Conservation (phyloP, 2,888 invertebrate species). For the Tetragnatha montana region DNA sequence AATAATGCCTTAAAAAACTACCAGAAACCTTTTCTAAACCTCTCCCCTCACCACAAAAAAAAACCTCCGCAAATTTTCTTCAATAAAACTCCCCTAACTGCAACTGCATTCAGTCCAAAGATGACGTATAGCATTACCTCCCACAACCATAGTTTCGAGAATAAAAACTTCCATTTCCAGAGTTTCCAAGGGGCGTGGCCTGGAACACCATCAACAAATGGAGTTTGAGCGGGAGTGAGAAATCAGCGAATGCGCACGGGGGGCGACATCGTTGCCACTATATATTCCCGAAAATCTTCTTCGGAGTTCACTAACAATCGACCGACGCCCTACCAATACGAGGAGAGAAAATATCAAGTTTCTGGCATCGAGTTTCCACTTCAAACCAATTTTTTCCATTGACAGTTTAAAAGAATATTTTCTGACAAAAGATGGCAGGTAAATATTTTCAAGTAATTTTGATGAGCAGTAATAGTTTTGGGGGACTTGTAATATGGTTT, state of each 20-base stretch:
- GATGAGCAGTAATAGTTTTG: background rate
- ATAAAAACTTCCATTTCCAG: background rate
- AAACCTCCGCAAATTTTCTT: background rate
- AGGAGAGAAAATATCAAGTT: background rate
- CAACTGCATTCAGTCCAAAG: background rate
- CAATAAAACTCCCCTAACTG: background rate
- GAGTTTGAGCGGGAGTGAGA: constrained; percentile 23
- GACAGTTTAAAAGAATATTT: background rate
- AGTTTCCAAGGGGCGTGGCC: constrained; percentile 20
- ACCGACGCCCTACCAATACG: constrained; percentile 24
- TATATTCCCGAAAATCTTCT: constrained; percentile 46
- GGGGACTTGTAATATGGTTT: too few species aligned
- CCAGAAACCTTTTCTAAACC: too few species aligned
- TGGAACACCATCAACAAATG: constrained; percentile 37
- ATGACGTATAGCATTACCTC: background rate
- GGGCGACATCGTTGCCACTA: constrained; percentile 40
- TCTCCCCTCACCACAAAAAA: background rate
- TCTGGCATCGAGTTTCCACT: constrained; percentile 18
- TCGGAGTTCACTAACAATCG: constrained; percentile 51
- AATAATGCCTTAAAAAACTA: too few species aligned
- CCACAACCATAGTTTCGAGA: background rate
- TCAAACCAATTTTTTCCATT: background rate
- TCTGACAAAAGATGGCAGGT: constrained; percentile 37
- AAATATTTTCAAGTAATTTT: constrained; percentile 1
- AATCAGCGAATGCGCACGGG: constrained; percentile 54